These are phyloP conservation scores for Sinonovacula constricta DNA, from an alignment of 1,140 invertebrate genomes.

Conservation along the genomic window DNA sequence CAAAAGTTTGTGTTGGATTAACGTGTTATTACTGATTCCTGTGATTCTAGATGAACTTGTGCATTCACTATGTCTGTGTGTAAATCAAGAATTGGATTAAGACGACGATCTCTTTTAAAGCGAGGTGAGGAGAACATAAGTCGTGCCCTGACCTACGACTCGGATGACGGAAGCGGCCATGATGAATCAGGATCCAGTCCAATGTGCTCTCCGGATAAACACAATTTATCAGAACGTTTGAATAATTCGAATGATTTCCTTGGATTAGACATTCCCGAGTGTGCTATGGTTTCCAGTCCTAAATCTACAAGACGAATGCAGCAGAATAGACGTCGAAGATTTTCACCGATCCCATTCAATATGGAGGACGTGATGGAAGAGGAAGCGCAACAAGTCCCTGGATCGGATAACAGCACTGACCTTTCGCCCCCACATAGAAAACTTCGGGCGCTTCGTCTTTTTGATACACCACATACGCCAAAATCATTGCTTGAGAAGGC, in stretches of 20 bases:
- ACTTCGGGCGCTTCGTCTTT: constrained; percentile 88
- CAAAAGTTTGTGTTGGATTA: constrained; percentile 40
- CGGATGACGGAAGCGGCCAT: constrained; percentile 60
- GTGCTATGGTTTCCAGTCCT: constrained; percentile 50
- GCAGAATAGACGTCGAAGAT: constrained; percentile 44
- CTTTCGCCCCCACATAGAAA: constrained; percentile 87
- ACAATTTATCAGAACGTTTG: constrained; percentile 29
- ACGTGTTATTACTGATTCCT: constrained; percentile 23
- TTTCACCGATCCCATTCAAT: constrained; percentile 56
- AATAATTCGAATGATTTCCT: constrained; percentile 62
- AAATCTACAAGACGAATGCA: constrained; percentile 45
- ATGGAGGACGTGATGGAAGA: constrained; percentile 55
- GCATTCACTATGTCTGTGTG: constrained; percentile 44
- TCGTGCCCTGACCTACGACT: constrained; percentile 64
- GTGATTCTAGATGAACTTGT: not conserved
- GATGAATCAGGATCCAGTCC: constrained; percentile 55
- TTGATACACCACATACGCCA: constrained; percentile 91
- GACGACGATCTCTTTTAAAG: constrained; percentile 39
- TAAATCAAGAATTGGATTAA: constrained; percentile 42
- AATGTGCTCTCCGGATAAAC: constrained; percentile 51
- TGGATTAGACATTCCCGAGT: constrained; percentile 62
- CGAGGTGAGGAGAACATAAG: constrained; percentile 56
- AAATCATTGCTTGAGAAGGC: constrained; percentile 91
- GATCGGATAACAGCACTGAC: constrained; percentile 39
- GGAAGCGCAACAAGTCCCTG: constrained; percentile 54